A percentile compares a stretch with the other conserved stretches of the same genome.
These are phyloP conservation scores for Syrmaticus mikado DNA, from an alignment of 2,113 vertebrate species.

Conservation along the genomic window DNA sequence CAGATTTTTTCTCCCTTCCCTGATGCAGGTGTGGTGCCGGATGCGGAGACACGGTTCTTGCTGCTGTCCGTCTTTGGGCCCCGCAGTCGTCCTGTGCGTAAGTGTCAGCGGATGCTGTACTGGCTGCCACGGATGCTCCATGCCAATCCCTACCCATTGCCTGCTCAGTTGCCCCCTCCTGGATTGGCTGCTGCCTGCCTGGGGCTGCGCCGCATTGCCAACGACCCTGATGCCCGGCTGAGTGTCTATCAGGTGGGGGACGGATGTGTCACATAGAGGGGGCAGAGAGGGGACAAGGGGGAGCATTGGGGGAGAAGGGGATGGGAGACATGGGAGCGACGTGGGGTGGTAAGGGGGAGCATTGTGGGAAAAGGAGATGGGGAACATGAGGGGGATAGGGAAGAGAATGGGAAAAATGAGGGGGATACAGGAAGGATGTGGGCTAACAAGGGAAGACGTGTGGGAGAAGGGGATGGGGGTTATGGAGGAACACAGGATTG, in stretches of 20 bases:
- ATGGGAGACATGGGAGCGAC: neutral
- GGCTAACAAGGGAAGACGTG: too few species aligned
- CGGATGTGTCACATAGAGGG: too few species aligned
- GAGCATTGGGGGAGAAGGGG: neutral
- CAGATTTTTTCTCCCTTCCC: too few species aligned
- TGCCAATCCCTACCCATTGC: slow-evolving; percentile 84
- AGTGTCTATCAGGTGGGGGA: slow-evolving; percentile 85
- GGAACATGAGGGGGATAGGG: too few species aligned
- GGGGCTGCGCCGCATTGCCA: slow-evolving; percentile 82
- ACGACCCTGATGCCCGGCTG: slow-evolving; percentile 79
- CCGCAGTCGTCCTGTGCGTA: slow-evolving; percentile 85
- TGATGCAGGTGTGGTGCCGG: neutral
- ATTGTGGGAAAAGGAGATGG: too few species aligned
- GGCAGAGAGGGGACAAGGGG: rapidly evolving
- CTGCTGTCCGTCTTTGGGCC: slow-evolving; percentile 87
- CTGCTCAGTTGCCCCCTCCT: slow-evolving; percentile 75
- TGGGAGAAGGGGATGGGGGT: too few species aligned
- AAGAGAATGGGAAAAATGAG: too few species aligned
- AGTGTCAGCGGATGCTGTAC: slow-evolving; percentile 87
- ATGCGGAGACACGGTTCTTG: slow-evolving; percentile 83
- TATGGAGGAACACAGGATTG: too few species aligned
- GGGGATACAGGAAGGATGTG: too few species aligned
- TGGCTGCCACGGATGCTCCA: slow-evolving; percentile 89
- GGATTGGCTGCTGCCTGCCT: slow-evolving; percentile 76
- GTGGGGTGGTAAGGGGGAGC: too few species aligned